Evolutionary conservation across 2,797 vertebrate species (phyloP).

Genomic region (Premnoplex brunnescens): DNA sequence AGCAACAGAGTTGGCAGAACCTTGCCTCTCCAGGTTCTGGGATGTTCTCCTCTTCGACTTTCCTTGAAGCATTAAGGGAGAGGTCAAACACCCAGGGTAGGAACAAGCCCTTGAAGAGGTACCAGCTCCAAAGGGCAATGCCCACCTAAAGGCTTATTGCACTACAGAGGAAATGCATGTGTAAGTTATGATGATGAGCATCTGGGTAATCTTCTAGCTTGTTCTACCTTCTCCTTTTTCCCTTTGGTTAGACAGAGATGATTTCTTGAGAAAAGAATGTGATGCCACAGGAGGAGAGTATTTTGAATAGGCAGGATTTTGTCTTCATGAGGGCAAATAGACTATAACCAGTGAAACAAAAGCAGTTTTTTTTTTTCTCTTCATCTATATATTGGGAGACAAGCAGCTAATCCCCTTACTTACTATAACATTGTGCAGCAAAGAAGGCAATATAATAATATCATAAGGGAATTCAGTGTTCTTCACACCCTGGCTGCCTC

Average conservation of each 20-base stretch:
- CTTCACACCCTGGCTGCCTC: constrained; percentile 24
- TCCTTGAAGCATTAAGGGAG: too few species aligned
- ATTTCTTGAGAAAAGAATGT: neutral
- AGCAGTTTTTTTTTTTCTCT: neutral
- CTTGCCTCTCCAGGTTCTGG: neutral
- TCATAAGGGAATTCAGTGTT: constrained; percentile 49
- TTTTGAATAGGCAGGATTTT: neutral
- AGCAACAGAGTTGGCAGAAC: neutral
- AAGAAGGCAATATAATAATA: constrained; percentile 60
- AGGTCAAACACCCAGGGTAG: neutral
- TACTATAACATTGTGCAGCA: constrained; percentile 18
- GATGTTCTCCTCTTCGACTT: too few species aligned
- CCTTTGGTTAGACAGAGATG: neutral
- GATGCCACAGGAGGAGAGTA: neutral
- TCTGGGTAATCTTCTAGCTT: neutral
- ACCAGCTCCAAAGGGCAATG: neutral
- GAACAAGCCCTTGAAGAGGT: neutral
- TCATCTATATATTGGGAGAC: constrained; percentile 15
- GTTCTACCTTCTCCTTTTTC: neutral
- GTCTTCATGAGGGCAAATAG: neutral
- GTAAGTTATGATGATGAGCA: neutral
- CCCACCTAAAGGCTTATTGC: neutral
- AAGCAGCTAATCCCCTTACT: constrained; percentile 62
- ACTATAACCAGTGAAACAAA: constrained; percentile 1
- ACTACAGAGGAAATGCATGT: neutral